These are phyloP conservation scores for Chloroclysta siterata DNA, from an alignment of 2,888 invertebrate genomes.

Conservation along the genomic window DNA sequence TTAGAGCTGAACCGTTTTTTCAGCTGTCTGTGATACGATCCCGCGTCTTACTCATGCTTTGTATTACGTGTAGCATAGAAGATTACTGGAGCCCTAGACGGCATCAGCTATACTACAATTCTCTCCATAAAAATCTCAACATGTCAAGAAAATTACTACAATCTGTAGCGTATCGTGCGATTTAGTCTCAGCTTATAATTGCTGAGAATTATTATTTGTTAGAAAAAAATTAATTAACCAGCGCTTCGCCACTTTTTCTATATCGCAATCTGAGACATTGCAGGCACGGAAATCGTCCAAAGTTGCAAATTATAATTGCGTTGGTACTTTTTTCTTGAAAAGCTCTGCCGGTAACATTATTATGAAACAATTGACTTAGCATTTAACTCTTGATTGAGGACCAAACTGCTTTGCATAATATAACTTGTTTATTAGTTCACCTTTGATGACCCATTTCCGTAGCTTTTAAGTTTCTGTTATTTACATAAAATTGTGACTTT, in stretches of 20 bases:
- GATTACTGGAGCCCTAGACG: conserved; percentile 13
- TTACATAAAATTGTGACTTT: conserved; percentile 78
- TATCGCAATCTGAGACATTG: conserved; percentile 12
- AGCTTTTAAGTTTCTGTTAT: conserved; percentile 47
- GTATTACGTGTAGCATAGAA: conserved; percentile 12
- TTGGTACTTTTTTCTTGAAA: conserved; percentile 6
- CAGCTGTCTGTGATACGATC: conserved; percentile 17
- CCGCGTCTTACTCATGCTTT: conserved; percentile 1
- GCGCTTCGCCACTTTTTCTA: conserved; percentile 47
- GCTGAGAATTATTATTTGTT: conserved; percentile 51
- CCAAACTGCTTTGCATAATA: conserved; percentile 18
- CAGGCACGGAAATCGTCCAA: conserved; percentile 9
- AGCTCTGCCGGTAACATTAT: background rate
- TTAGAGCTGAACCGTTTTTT: conserved; percentile 43
- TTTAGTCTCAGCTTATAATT: conserved; percentile 58
- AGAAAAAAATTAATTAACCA: conserved; percentile 66
- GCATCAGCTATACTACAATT: conserved; percentile 1
- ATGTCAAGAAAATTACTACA: conserved; percentile 33
- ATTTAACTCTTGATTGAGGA: conserved; percentile 10
- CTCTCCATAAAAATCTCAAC: conserved; percentile 20
- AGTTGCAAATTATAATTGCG: conserved; percentile 17
- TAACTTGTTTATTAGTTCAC: conserved; percentile 32
- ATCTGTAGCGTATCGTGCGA: conserved; percentile 62
- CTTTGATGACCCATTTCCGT: conserved; percentile 37
- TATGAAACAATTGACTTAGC: conserved; percentile 4